phyloP scores from a whole-genome alignment of 2,797 vertebrate species.

The Myotis planiceps region DNA sequence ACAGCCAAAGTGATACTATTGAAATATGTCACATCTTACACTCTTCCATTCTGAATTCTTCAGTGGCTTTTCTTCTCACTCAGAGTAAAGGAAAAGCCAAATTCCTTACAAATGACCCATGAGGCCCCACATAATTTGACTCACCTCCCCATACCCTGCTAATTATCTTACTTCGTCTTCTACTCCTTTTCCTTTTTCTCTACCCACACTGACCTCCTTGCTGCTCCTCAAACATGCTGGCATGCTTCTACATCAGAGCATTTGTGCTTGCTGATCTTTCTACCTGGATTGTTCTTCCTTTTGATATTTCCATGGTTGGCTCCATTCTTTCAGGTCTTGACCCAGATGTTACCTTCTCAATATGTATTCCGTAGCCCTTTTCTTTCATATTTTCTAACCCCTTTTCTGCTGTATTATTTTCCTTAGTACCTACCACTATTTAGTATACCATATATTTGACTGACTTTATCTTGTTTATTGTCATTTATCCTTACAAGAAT shows the following conservation, averaged over 20 bases:
- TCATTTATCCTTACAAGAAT: background rate
- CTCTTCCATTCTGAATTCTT: background rate
- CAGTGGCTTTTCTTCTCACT: background rate
- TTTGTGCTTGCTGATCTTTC: background rate
- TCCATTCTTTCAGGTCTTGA: constrained; percentile 24
- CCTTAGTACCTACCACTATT: background rate
- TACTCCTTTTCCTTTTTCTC: background rate
- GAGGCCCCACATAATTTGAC: background rate
- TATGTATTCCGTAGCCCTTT: background rate
- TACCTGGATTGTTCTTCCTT: background rate
- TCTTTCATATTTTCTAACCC: background rate
- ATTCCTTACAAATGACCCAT: background rate
- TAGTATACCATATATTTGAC: background rate
- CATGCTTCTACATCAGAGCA: background rate
- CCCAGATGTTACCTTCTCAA: background rate
- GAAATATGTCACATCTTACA: background rate
- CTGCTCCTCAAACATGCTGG: background rate
- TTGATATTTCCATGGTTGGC: background rate
- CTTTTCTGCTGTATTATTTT: background rate
- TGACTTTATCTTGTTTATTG: background rate
- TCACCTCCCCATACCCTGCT: background rate
- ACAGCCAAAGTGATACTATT: background rate
- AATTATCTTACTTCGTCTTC: background rate
- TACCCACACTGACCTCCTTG: background rate
- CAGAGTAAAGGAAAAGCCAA: background rate